A percentile compares a stretch with the other conserved stretches of the same genome.
phyloP scores from a whole-genome alignment of 1,140 invertebrate species.

The Meloidogyne hapla region DNA sequence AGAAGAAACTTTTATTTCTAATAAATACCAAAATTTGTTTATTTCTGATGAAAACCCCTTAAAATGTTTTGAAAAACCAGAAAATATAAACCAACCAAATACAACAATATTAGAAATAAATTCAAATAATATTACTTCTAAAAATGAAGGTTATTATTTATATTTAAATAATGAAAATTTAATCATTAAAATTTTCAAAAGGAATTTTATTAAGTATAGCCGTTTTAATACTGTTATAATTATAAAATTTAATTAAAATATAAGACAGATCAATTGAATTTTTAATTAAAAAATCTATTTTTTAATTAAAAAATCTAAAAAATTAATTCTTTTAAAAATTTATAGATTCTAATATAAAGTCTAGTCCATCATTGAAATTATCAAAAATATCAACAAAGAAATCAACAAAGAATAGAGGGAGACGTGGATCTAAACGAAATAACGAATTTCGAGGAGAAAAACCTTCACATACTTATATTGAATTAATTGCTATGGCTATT shows the following conservation, averaged over 20 bases:
- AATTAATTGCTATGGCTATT: slow-evolving; percentile 36
- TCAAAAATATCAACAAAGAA: background rate
- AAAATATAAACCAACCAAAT: background rate
- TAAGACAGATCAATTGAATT: too few species aligned
- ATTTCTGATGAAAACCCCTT: background rate
- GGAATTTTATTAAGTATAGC: too few species aligned
- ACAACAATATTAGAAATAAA: background rate
- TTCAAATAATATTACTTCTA: background rate
- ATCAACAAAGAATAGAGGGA: background rate
- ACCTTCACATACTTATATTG: slow-evolving; percentile 35
- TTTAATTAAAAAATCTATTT: too few species aligned
- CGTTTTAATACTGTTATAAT: too few species aligned
- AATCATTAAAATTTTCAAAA: too few species aligned
- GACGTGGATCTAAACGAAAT: slow-evolving; percentile 7
- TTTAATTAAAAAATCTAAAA: too few species aligned
- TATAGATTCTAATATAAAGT: background rate
- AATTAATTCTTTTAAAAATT: too few species aligned
- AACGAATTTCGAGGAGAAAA: slow-evolving; percentile 27
- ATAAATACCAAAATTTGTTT: background rate
- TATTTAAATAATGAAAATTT: too few species aligned
- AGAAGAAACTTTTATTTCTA: background rate
- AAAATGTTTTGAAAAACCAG: background rate
- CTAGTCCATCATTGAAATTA: background rate
- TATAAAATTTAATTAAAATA: too few species aligned
- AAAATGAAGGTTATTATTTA: background rate